Percentiles rank a stretch among this genome's conserved stretches.
Conservation (phyloP, 2,113 vertebrate species). For the Aegypius monachus region DNA sequence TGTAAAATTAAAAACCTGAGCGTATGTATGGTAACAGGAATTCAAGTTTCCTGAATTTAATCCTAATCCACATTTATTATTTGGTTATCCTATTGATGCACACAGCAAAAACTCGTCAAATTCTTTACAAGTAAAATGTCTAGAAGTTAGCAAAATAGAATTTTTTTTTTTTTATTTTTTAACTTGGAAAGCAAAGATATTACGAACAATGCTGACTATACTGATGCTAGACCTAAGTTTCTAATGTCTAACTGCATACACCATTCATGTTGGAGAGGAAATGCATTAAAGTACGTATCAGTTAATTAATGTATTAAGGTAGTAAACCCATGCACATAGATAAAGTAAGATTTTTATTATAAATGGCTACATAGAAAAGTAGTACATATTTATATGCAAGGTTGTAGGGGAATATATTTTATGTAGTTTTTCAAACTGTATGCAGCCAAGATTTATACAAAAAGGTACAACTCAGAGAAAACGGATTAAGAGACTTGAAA, state of each 20-base stretch:
- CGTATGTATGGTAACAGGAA: not conserved
- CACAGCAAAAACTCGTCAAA: not conserved
- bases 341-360: not conserved
- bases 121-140: not conserved
- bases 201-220: not conserved
- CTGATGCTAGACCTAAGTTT: not conserved
- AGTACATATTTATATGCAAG: not conserved
- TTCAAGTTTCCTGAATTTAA: not conserved
- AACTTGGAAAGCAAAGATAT: not conserved
- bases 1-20: not conserved
- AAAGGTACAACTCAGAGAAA: not conserved
- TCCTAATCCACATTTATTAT: not conserved
- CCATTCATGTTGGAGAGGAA: not conserved
- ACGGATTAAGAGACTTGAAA: not conserved
- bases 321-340: not conserved
- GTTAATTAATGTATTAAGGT: not conserved
- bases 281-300: not conserved
- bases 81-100: not conserved
- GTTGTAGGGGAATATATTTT: not conserved
- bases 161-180: not conserved
- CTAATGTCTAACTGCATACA: not conserved
- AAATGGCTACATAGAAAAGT: not conserved
- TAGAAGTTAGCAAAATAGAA: not conserved
- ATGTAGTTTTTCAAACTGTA: not conserved
- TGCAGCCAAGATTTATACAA: not conserved